Evolutionary conservation across 2,797 vertebrate genomes (phyloP).

Genomic region (Enteromius argenteus): DNA sequence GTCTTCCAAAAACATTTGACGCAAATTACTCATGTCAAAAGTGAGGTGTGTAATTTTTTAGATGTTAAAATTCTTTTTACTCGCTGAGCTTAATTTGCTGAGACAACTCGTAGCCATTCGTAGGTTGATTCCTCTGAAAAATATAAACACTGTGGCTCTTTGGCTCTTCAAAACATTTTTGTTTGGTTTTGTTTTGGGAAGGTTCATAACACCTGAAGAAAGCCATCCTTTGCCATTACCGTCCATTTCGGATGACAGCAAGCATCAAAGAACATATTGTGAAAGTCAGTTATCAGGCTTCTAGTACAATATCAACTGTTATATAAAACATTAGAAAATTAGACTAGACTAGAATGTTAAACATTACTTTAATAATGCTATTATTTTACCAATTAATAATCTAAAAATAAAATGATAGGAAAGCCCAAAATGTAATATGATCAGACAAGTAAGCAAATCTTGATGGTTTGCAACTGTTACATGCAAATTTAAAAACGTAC

Average conservation of each 20-base stretch:
- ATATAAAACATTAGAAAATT: neutral
- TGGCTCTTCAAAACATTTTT: neutral
- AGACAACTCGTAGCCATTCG: neutral
- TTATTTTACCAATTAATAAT: neutral
- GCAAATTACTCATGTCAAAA: neutral
- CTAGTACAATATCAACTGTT: neutral
- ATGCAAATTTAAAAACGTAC: neutral
- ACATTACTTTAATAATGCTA: neutral
- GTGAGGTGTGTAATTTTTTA: neutral
- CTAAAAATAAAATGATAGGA: neutral
- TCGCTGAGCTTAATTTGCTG: neutral
- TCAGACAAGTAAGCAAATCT: neutral
- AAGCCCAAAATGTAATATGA: neutral
- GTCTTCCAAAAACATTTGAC: constrained; percentile 2
- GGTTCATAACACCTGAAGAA: neutral
- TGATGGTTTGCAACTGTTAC: neutral
- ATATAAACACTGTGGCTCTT: neutral
- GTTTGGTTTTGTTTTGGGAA: neutral
- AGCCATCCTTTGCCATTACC: neutral
- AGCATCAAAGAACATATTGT: neutral
- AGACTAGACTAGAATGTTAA: neutral
- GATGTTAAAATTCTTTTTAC: neutral
- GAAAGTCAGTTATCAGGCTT: neutral
- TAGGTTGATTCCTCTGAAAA: neutral
- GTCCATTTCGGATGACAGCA: neutral